Evolutionary conservation across 1,140 invertebrate genomes (phyloP).

Genomic region (Forficula auricularia): DNA sequence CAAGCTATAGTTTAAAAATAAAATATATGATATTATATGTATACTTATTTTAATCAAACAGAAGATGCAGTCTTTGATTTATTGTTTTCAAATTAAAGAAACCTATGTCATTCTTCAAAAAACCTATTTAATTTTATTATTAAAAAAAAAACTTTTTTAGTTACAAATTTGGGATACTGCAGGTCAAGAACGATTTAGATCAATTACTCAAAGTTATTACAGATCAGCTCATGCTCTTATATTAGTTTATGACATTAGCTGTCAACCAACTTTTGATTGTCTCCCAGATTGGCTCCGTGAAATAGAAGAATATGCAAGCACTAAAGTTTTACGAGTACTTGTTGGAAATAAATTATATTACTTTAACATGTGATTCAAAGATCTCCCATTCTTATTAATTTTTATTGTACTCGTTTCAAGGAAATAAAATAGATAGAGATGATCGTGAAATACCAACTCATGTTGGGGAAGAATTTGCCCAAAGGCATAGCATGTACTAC

Average conservation of each 20-base stretch:
- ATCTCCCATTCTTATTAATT: too few relatives aligned
- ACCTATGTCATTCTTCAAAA: slow-evolving; percentile 4
- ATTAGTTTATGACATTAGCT: slow-evolving; percentile 93
- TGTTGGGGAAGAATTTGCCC: slow-evolving; percentile 91
- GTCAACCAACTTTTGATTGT: slow-evolving; percentile 92
- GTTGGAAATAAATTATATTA: slow-evolving; percentile 43
- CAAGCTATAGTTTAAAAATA: too few relatives aligned
- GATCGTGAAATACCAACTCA: slow-evolving; percentile 84
- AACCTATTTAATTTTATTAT: neutral
- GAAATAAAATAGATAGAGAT: slow-evolving; percentile 91
- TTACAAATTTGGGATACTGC: slow-evolving; percentile 97
- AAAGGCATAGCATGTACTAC: slow-evolving; percentile 90
- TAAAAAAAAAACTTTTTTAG: slow-evolving; percentile 28
- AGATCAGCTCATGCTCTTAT: slow-evolving; percentile 92
- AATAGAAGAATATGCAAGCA: slow-evolving; percentile 91
- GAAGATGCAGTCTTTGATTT: too few relatives aligned
- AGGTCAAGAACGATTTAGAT: slow-evolving; percentile 91
- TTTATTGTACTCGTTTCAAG: slow-evolving; percentile 36
- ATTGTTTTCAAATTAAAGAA: too few relatives aligned
- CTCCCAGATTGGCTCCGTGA: slow-evolving; percentile 86
- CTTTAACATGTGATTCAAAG: neutral
- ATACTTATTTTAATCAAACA: too few relatives aligned
- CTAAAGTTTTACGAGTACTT: slow-evolving; percentile 81
- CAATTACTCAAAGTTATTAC: slow-evolving; percentile 96
- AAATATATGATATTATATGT: too few relatives aligned